Conservation (phyloP, 2,797 vertebrate species). For the Rhinophrynus dorsalis region DNA sequence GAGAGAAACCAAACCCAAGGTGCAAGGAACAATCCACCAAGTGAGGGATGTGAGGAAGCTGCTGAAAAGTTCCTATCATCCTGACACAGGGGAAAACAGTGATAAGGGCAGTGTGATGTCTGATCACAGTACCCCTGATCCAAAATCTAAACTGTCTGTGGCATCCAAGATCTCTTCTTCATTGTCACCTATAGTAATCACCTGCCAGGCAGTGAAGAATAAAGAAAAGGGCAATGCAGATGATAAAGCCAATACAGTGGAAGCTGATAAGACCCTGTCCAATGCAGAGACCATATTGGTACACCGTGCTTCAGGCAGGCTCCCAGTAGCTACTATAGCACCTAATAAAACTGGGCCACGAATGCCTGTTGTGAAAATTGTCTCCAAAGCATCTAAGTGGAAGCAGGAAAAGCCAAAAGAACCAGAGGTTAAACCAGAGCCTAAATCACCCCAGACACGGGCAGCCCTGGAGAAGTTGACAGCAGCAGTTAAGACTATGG, state of each 20-base stretch:
- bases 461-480: constrained; percentile 91
- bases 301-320: constrained; percentile 68
- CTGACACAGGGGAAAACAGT: constrained; percentile 78
- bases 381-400: constrained; percentile 75
- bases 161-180: constrained; percentile 60
- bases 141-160: constrained; percentile 64
- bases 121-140: constrained; percentile 68
- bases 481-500: constrained; percentile 94
- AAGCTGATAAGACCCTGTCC: constrained; percentile 47
- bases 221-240: constrained; percentile 60
- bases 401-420: constrained; percentile 70
- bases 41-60: constrained; percentile 94
- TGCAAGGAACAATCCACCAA: constrained; percentile 87
- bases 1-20: constrained; percentile 81
- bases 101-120: constrained; percentile 67
- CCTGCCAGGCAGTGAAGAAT: constrained; percentile 86
- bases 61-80: constrained; percentile 87
- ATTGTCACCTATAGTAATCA: constrained; percentile 86
- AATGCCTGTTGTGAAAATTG: constrained; percentile 71
- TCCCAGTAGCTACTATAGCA: constrained; percentile 66
- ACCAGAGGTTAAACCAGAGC: constrained; percentile 66
- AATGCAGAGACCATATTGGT: constrained; percentile 69
- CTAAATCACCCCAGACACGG: constrained; percentile 67
- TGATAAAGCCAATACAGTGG: constrained; percentile 49
- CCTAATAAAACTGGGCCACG: constrained; percentile 71